These are phyloP conservation scores for Notoglanidium macrostoma DNA, from an alignment of 2,797 vertebrate genomes.

Conservation along the genomic window DNA sequence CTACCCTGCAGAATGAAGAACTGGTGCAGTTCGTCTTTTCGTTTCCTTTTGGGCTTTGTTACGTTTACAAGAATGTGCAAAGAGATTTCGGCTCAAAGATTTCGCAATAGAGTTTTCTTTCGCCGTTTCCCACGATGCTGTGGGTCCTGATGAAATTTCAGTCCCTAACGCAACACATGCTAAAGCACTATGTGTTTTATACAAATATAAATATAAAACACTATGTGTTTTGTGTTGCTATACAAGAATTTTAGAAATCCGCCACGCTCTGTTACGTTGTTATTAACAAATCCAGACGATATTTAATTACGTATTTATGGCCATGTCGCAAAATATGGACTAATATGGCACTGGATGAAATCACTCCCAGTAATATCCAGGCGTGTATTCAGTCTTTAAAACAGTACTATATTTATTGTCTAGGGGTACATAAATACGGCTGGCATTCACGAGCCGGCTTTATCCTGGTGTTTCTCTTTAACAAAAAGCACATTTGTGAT, in stretches of 20 bases:
- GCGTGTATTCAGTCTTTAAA: background rate
- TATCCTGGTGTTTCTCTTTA: background rate
- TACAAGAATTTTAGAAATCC: background rate
- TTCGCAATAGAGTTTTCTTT: background rate
- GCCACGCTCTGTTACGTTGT: background rate
- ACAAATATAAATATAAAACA: too few relatives aligned
- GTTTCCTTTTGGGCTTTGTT: background rate
- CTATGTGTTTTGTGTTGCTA: background rate
- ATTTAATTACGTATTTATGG: background rate
- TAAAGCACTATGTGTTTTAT: background rate
- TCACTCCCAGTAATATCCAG: background rate
- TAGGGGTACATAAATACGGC: background rate
- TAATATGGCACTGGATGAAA: background rate
- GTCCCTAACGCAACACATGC: background rate
- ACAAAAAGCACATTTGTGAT: constrained; percentile 4
- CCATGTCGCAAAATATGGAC: background rate
- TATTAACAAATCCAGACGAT: background rate
- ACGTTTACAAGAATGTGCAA: background rate
- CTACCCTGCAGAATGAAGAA: background rate
- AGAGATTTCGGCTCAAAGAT: background rate
- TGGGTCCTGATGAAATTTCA: background rate
- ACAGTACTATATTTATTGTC: background rate
- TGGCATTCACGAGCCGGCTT: background rate
- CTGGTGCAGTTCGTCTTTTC: background rate
- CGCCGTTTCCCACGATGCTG: background rate